These are phyloP conservation scores for Sphaeramia orbicularis DNA, from an alignment of 2,797 vertebrate genomes.

Conservation along the genomic window DNA sequence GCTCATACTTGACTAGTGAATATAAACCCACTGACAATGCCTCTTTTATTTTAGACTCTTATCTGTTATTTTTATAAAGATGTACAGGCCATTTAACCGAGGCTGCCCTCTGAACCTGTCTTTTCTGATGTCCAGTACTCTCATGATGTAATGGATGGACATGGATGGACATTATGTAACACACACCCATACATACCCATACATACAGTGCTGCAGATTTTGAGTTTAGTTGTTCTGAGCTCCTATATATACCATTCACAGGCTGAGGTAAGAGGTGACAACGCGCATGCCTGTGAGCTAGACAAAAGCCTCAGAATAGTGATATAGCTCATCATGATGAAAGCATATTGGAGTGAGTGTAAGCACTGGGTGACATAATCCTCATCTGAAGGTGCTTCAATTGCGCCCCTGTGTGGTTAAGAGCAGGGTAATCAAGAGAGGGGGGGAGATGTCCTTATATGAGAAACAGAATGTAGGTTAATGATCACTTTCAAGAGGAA, in stretches of 20 bases:
- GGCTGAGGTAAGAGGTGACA: background rate
- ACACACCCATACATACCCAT: no score
- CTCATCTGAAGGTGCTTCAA: slow-evolving; percentile 35
- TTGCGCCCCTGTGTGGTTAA: slow-evolving; percentile 67
- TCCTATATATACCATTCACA: slow-evolving; percentile 7
- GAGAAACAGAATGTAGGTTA: no score
- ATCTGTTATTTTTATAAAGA: no score
- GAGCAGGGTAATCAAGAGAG: no score
- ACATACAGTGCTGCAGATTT: no score
- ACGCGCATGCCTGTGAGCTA: slow-evolving; percentile 12
- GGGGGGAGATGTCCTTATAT: no score
- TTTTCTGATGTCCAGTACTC: slow-evolving; percentile 38
- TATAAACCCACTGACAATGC: no score
- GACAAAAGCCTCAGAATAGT: slow-evolving; percentile 9
- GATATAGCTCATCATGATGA: slow-evolving; percentile 28
- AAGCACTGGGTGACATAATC: slow-evolving; percentile 54
- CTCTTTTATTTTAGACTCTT: no score
- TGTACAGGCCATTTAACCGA: background rate
- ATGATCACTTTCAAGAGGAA: no score
- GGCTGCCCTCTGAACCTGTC: slow-evolving; percentile 12
- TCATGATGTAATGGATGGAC: slow-evolving; percentile 31
- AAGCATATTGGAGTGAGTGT: slow-evolving; percentile 22
- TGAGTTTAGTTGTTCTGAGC: background rate
- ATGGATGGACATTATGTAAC: slow-evolving; percentile 69
- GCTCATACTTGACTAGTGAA: no score